Conservation (phyloP, 2,888 invertebrate genomes). For the Agrenia bidenticulata region DNA sequence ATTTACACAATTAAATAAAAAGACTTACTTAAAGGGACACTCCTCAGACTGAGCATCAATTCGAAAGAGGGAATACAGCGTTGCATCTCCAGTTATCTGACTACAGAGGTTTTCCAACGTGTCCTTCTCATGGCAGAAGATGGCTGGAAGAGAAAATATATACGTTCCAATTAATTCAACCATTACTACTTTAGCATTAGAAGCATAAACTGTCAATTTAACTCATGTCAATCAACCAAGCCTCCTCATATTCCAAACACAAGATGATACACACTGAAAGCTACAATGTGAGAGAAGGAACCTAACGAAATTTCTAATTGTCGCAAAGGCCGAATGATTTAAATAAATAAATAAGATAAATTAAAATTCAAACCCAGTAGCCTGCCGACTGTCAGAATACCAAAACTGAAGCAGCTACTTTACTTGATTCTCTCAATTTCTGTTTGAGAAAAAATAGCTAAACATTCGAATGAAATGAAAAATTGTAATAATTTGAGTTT, state of each 20-base stretch:
- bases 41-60: slow-evolving; percentile 70
- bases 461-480: neutral
- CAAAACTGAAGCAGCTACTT: slow-evolving; percentile 12
- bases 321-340: too few relatives aligned
- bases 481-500: slow-evolving; percentile 22
- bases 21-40: slow-evolving; percentile 67
- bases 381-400: neutral
- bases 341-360: slow-evolving; percentile 7
- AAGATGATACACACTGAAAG: too few relatives aligned
- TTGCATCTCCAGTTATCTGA: slow-evolving; percentile 71
- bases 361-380: slow-evolving; percentile 38
- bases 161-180: too few relatives aligned
- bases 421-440: slow-evolving; percentile 9
- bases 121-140: slow-evolving; percentile 61
- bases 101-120: slow-evolving; percentile 67
- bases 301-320: too few relatives aligned
- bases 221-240: too few relatives aligned
- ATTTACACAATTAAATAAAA: neutral
- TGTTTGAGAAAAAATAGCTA: neutral
- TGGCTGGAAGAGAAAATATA: too few relatives aligned
- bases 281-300: too few relatives aligned
- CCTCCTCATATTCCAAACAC: too few relatives aligned
- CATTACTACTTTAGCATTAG: too few relatives aligned
- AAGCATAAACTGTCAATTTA: too few relatives aligned
- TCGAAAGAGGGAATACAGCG: slow-evolving; percentile 73